Percentiles rank a stretch among this genome's conserved stretches.
Conservation (phyloP, 2,888 invertebrate species). For the Ramazzottius varieornatus region DNA sequence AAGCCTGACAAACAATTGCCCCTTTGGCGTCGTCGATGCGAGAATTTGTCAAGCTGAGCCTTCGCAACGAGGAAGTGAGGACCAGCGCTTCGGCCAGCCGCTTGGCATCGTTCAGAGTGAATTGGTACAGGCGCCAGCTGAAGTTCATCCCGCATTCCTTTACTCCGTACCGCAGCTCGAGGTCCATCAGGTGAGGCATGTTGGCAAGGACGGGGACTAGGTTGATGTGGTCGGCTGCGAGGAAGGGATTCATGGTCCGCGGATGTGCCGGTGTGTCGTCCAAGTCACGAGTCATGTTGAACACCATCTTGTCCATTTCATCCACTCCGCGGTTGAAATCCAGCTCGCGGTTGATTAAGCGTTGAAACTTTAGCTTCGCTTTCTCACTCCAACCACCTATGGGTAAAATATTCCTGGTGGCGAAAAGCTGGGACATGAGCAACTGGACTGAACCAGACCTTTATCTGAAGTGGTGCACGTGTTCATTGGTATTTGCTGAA, state of each 20-base stretch:
- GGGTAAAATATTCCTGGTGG: conserved; percentile 19
- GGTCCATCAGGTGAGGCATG: conserved; percentile 19
- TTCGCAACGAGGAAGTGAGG: conserved; percentile 9
- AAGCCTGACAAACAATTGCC: background rate
- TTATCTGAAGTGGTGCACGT: too few relatives aligned
- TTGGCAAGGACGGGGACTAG: conserved; percentile 16
- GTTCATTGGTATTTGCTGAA: too few relatives aligned
- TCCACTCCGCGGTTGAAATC: background rate
- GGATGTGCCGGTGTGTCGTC: background rate
- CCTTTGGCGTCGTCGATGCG: background rate
- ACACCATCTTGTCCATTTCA: background rate
- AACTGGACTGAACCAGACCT: too few relatives aligned
- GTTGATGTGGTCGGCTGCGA: conserved; percentile 20
- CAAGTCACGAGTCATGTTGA: background rate
- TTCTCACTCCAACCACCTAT: conserved; percentile 20
- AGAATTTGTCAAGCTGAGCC: background rate
- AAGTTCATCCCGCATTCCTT: conserved; percentile 26
- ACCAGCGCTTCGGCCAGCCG: conserved; percentile 22
- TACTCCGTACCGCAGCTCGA: conserved; percentile 22
- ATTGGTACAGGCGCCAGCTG: conserved; percentile 24
- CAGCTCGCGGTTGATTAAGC: background rate
- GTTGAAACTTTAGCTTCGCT: conserved; percentile 8
- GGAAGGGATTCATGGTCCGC: conserved; percentile 1
- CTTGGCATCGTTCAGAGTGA: conserved; percentile 23
- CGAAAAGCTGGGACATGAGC: too few relatives aligned